Evolutionary conservation across 2,797 vertebrate species (phyloP), one percentile per base, ranked within the genome.

Genomic region (Anabacerthia variegaticeps): DNA sequence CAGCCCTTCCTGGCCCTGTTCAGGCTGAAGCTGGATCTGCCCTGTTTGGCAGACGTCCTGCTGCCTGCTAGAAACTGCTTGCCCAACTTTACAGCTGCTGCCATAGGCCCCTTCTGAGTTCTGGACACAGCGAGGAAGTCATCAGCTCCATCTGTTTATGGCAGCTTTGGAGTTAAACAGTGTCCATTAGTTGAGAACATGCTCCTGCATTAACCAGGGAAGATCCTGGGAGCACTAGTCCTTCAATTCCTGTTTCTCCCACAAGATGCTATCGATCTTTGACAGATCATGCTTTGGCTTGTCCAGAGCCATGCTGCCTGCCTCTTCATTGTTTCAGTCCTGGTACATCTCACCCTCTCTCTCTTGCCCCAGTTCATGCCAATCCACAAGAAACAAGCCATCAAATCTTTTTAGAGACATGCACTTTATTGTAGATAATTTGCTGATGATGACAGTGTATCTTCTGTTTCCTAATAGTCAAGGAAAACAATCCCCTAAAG

Each of bases 31-130:
- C 44, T 77, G 76, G 20, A 26, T 61, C 69, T 78, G 69, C 18
- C 48, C 69, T 19, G 2, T 68, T 49, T 24, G 56, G 48, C 61
- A 76, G 72, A 65, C 3, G 3, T 34, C 20, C 24, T 49, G 36
- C 48, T 85, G n/a, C 41, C 66, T 75, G 6, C 39, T 51, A 12
- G 55, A 76, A 44, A 9, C 46, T 44, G 75, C 72, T 84, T 1
- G 0, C 66, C 56, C 26, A 18, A 52, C 28, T 34, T 48, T 14
- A 23, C 14, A 65, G 63, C 32, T 8, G 4, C n/a, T 55, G 61
- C 30, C 1, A 0, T 7, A 36, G 48, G 39, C 34, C n/a, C 12
- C 26, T 66, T 59, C 55, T 41, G 32, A 37, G 54, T 3, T 1
- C 73, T 68, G 66, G 26, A 20, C 11, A 9, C 24, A 7, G 11